A percentile compares a stretch with the other conserved stretches of the same genome.
These are phyloP conservation scores for Tetramorium bicarinatum DNA, from an alignment of 2,888 invertebrate species.

Conservation along the genomic window DNA sequence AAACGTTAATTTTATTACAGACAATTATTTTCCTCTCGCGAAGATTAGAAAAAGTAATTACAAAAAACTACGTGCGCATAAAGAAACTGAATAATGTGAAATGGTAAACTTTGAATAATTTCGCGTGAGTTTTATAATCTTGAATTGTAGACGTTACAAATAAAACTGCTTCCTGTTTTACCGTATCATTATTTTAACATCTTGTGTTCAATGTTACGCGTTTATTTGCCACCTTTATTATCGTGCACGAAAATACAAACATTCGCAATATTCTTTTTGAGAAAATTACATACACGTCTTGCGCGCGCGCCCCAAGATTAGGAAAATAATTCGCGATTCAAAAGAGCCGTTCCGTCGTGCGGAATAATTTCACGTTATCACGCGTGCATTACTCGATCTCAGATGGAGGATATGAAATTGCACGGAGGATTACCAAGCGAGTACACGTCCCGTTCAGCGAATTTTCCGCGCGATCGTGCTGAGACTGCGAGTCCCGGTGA, in stretches of 20 bases:
- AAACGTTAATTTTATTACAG: neutral
- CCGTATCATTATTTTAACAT: conserved; percentile 11
- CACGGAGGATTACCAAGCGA: conserved; percentile 30
- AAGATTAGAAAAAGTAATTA: neutral
- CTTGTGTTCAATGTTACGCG: neutral
- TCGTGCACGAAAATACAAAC: neutral
- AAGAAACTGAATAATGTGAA: neutral
- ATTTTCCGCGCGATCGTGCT: conserved; percentile 48
- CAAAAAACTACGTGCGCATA: neutral
- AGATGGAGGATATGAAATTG: conserved; percentile 36
- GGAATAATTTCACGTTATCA: conserved; percentile 40
- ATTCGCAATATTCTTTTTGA: neutral
- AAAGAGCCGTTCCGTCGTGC: neutral
- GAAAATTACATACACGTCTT: conserved; percentile 8
- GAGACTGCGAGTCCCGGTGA: conserved; percentile 38
- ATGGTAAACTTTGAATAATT: neutral
- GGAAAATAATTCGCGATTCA: conserved; percentile 18
- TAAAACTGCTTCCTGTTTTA: conserved; percentile 27
- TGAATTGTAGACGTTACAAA: neutral
- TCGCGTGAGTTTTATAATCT: conserved; percentile 14
- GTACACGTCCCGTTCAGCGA: conserved; percentile 46
- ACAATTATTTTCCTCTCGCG: conserved; percentile 7
- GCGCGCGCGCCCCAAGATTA: conserved; percentile 12
- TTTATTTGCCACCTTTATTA: conserved; percentile 11
- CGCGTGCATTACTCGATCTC: conserved; percentile 45